phyloP scores from a whole-genome alignment of 2,888 invertebrate genomes.

The Perdita meconis region DNA sequence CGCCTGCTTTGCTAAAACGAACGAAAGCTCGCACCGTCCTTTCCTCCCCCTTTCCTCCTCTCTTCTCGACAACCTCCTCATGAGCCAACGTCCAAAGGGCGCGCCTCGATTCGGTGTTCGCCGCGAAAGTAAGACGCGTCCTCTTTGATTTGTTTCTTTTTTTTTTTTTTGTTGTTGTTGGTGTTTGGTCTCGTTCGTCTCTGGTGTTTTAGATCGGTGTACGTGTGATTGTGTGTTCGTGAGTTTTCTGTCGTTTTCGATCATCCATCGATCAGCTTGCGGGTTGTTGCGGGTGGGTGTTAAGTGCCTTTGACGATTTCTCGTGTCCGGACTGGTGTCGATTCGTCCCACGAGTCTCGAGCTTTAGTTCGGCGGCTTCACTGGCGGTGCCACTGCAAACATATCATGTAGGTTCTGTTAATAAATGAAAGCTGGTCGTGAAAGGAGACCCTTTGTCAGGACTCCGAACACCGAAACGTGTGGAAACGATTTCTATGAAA shows the following conservation, averaged over 20 bases:
- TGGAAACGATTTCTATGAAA: background rate
- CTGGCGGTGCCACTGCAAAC: conserved; percentile 78
- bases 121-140: conserved; percentile 17
- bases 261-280: conserved; percentile 68
- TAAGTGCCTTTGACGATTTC: conserved; percentile 64
- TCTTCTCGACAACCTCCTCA: conserved; percentile 7
- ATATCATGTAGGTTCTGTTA: conserved; percentile 66
- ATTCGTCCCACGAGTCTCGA: conserved; percentile 62
- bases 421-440: conserved; percentile 26
- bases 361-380: conserved; percentile 76
- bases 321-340: conserved; percentile 65
- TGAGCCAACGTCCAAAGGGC: conserved; percentile 25
- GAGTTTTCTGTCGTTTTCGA: conserved; percentile 53
- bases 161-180: conserved; percentile 2
- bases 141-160: conserved; percentile 1
- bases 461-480: background rate
- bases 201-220: conserved; percentile 21
- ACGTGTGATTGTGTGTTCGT: conserved; percentile 28
- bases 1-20: background rate
- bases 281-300: conserved; percentile 65
- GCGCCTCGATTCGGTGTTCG: conserved; percentile 15
- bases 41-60: background rate
- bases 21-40: background rate
- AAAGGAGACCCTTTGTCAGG: background rate
- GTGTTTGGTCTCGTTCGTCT: conserved; percentile 5